Evolutionary conservation across 2,888 invertebrate genomes (phyloP), one percentile per base, ranked within the genome.

Genomic region (Apamea anceps): DNA sequence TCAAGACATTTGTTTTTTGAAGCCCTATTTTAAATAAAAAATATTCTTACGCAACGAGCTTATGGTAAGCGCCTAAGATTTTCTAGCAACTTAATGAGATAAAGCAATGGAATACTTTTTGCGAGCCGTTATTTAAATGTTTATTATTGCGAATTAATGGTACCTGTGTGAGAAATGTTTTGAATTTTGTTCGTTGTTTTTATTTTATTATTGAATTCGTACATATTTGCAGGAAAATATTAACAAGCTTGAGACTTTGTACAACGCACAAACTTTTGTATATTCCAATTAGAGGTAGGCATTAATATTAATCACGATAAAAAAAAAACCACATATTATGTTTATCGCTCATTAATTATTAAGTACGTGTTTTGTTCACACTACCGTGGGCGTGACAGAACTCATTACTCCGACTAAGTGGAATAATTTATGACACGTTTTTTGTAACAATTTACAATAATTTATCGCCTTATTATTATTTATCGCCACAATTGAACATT

Each of bases 1-100:
- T 84, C 82, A 67, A 75, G 45, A 72, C 87, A 88, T 88, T 88
- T 88, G 85, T 88, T 87, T 85, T 79, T 80, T 75, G 80, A 79
- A 88, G 70, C 78, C 71, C 77, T 79, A 76, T 85, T 87, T 85
- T 82, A 83, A 88, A 88, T 85, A 76, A 81, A 87, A 77, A 85
- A 76, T 88, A 84, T 88, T 85, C 82, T 81, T 63, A 62, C 72
- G 60, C 75, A 82, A 82, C 66, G 65, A 81, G 82, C 85, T 82
- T 88, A 88, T 73, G 80, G 79, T 81, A 73, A 76, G 70, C 82
- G 57, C 25, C 80, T 85, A 82, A 88, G 75, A 87, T 80, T 79
- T 76, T 70, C 66, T 57, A 76, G 67, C 78, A 73, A 75, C 78
- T 86, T 82, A 82, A 85, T 85, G 72, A 82, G 88, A 88, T 82